These are phyloP conservation scores for Theretra japonica DNA, from an alignment of 2,888 invertebrate genomes.

Conservation along the genomic window DNA sequence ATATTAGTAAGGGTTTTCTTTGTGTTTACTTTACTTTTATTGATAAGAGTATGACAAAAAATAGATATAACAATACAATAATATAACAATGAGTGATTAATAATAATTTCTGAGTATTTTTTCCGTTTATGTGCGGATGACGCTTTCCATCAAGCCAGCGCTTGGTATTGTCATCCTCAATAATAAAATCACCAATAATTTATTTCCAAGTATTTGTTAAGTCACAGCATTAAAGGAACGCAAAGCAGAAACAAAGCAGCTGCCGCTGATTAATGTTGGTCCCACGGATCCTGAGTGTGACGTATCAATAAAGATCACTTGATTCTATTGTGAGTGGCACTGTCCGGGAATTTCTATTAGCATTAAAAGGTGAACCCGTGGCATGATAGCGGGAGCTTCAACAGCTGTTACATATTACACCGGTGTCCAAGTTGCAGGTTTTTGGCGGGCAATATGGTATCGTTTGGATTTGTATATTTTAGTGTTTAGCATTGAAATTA, in stretches of 20 bases:
- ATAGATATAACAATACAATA: too few species aligned
- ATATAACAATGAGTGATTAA: too few species aligned
- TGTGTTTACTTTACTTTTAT: too few species aligned
- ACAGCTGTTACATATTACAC: conserved; percentile 51
- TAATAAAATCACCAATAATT: neutral
- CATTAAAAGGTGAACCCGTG: conserved; percentile 63
- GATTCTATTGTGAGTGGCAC: conserved; percentile 48
- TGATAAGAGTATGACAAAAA: too few species aligned
- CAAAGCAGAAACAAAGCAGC: conserved; percentile 40
- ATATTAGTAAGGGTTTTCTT: too few species aligned
- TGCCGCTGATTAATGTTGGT: conserved; percentile 37
- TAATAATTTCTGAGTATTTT: too few species aligned
- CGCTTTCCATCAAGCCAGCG: too few species aligned
- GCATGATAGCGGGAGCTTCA: conserved; percentile 51
- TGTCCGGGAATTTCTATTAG: conserved; percentile 60
- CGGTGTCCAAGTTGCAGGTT: conserved; percentile 39
- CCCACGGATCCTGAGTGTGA: conserved; percentile 34
- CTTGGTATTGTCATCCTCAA: too few species aligned
- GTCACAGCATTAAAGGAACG: neutral
- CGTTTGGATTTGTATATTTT: too few species aligned
- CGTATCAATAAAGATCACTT: conserved; percentile 42
- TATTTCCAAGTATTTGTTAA: neutral
- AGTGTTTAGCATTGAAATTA: too few species aligned
- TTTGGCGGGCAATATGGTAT: neutral
- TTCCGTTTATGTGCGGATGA: too few species aligned